Conservation (phyloP, 2,113 vertebrate species). For the Callionymus lyra region DNA sequence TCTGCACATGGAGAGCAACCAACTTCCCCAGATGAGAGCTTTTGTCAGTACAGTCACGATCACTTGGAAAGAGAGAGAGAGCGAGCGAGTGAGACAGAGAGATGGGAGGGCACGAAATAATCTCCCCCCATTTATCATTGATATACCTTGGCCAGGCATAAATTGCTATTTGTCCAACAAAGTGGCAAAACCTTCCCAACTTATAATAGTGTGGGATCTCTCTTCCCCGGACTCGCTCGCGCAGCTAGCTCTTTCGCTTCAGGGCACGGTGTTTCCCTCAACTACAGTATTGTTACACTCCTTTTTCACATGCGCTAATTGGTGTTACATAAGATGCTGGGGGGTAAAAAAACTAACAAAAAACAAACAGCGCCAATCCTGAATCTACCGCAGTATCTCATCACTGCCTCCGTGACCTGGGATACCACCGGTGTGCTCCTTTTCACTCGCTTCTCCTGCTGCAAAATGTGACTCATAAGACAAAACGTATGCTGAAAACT, state of each 20-base stretch:
- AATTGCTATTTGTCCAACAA: constrained; percentile 30
- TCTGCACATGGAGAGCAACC: constrained; percentile 65
- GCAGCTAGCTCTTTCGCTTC: not conserved
- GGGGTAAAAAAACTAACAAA: no score
- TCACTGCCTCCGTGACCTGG: no score
- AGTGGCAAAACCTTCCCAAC: constrained; percentile 25
- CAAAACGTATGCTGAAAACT: no score
- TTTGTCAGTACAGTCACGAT: constrained; percentile 62
- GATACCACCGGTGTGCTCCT: no score
- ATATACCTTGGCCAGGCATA: constrained; percentile 21
- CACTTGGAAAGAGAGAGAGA: constrained; percentile 20
- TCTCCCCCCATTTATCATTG: constrained; percentile 34
- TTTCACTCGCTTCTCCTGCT: no score
- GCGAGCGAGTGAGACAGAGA: constrained; percentile 15
- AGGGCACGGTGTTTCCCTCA: no score
- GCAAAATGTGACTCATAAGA: no score
- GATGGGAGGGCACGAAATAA: constrained; percentile 26
- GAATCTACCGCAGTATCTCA: no score
- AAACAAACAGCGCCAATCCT: no score
- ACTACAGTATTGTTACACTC: no score
- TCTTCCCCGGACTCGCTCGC: not conserved
- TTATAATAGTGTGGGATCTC: constrained; percentile 5
- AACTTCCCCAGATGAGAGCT: constrained; percentile 61
- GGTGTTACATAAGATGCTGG: no score
- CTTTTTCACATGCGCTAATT: no score